These are phyloP conservation scores for Acronicta psi DNA, from an alignment of 2,888 invertebrate genomes.

Conservation along the genomic window DNA sequence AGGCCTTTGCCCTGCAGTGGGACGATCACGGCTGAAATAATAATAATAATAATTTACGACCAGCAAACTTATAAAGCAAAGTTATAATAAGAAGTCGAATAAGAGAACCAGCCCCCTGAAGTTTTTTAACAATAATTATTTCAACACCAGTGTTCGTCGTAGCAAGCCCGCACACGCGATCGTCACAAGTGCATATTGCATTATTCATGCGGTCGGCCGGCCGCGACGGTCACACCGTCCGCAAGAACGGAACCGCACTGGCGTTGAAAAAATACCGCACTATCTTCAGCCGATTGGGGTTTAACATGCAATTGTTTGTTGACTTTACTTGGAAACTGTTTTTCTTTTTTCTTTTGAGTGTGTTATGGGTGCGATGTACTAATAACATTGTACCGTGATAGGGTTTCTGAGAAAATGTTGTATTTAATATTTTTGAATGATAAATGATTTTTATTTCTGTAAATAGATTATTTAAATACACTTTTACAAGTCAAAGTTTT, in stretches of 20 bases:
- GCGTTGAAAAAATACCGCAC: conserved; percentile 59
- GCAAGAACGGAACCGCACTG: conserved; percentile 58
- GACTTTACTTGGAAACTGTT: conserved; percentile 49
- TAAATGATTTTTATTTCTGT: too few species aligned
- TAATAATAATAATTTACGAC: too few species aligned
- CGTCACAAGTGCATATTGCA: conserved; percentile 67
- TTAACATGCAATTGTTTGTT: conserved; percentile 54
- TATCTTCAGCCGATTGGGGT: conserved; percentile 44
- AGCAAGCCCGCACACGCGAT: conserved; percentile 32
- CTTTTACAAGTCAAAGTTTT: too few species aligned
- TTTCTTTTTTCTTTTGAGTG: conserved; percentile 34
- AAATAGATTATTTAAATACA: too few species aligned
- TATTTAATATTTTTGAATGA: not conserved
- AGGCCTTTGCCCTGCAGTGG: too few species aligned
- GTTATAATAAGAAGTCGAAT: too few species aligned
- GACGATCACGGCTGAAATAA: too few species aligned
- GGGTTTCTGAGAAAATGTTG: not conserved
- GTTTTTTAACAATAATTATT: not conserved
- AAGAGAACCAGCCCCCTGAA: too few species aligned
- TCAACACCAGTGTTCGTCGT: conserved; percentile 34
- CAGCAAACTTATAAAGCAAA: too few species aligned
- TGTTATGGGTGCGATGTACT: conserved; percentile 28
- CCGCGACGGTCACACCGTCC: conserved; percentile 70
- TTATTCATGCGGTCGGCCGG: conserved; percentile 70
- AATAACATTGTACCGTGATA: not conserved